A percentile compares a stretch with the other conserved stretches of the same genome.
Conservation (phyloP, 2,113 vertebrate genomes). For the Rhinolophus sinicus region DNA sequence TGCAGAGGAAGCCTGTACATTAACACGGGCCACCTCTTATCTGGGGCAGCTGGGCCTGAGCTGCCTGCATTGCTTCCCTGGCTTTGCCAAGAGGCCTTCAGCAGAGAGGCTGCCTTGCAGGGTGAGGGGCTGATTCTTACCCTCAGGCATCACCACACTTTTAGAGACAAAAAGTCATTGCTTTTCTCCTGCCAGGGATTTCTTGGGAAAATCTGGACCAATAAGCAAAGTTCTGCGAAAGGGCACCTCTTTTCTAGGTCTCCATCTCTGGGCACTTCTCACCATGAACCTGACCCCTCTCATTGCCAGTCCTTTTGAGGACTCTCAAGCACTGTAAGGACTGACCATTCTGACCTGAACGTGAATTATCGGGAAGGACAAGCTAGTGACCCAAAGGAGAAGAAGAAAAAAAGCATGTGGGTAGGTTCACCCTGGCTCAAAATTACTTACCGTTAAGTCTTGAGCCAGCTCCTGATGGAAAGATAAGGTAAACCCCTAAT, state of each 20-base stretch:
- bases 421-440: conserved; percentile 77
- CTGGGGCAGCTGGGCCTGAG: conserved; percentile 92
- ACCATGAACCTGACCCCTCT: too few species aligned
- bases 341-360: background rate
- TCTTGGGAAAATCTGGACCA: background rate
- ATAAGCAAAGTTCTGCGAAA: background rate
- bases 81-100: conserved; percentile 87
- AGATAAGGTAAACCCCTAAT: conserved; percentile 84
- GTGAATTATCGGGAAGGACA: background rate
- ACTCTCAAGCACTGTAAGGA: background rate
- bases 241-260: background rate
- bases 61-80: conserved; percentile 85
- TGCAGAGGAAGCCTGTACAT: conserved; percentile 95
- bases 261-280: background rate
- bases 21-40: conserved; percentile 97
- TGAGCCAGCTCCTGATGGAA: conserved; percentile 81
- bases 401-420: conserved; percentile 55
- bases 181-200: background rate
- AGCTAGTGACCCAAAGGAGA: conserved; percentile 53
- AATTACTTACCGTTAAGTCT: conserved; percentile 81
- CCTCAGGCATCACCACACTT: conserved; percentile 68
- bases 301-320: background rate
- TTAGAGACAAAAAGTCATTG: conserved; percentile 74
- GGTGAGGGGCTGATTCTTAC: conserved; percentile 81
- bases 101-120: conserved; percentile 86